These are phyloP conservation scores for Drosophila miranda DNA, from an alignment of 1,140 invertebrate species.

Conservation along the genomic window DNA sequence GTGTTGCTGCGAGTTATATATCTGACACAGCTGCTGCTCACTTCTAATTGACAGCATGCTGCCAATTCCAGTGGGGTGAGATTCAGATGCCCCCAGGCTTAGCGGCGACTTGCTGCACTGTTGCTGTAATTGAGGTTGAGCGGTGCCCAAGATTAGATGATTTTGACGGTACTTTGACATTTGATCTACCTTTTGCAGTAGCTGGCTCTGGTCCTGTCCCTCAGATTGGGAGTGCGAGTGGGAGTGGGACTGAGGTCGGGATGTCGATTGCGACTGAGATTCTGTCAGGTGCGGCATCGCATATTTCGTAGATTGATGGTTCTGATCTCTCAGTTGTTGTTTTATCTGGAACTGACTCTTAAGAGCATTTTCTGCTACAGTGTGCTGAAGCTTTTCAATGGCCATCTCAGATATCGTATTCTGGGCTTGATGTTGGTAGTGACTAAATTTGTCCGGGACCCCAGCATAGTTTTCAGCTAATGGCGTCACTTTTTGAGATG, in stretches of 20 bases:
- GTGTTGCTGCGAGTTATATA: slow-evolving; percentile 76
- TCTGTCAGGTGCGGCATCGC: neutral
- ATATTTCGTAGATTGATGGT: slow-evolving; percentile 7
- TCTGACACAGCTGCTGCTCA: slow-evolving; percentile 71
- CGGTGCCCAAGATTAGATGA: too few species aligned
- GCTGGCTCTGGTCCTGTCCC: neutral
- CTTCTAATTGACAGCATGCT: slow-evolving; percentile 67
- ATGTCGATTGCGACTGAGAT: neutral
- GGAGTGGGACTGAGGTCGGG: neutral
- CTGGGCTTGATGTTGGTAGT: slow-evolving; percentile 11
- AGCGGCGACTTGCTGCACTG: slow-evolving; percentile 19
- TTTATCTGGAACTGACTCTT: slow-evolving; percentile 65
- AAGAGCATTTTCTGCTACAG: slow-evolving; percentile 38
- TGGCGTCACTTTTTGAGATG: neutral
- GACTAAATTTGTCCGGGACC: slow-evolving; percentile 5
- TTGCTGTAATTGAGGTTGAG: slow-evolving; percentile 3
- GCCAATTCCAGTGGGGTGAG: slow-evolving; percentile 24
- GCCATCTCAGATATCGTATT: slow-evolving; percentile 8
- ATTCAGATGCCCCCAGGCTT: slow-evolving; percentile 12
- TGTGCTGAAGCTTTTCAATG: slow-evolving; percentile 21
- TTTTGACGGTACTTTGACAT: too few species aligned
- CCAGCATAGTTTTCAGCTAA: neutral
- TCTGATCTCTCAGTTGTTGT: slow-evolving; percentile 48
- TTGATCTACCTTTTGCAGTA: neutral
- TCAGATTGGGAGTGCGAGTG: neutral